phyloP scores from a whole-genome alignment of 2,888 invertebrate genomes.

The Pinctada fucata region DNA sequence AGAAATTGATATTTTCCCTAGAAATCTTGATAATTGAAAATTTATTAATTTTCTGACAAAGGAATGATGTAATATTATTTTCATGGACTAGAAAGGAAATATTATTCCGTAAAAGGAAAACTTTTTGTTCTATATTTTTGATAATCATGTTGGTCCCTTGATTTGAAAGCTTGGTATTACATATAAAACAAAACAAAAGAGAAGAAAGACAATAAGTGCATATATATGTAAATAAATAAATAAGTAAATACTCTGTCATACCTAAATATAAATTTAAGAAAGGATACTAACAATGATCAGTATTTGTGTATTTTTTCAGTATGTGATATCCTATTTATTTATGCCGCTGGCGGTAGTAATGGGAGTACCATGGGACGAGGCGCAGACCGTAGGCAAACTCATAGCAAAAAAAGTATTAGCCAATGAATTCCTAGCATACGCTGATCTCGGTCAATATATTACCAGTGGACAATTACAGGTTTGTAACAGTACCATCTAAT shows the following conservation, averaged over 20 bases:
- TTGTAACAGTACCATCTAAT: not conserved
- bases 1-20: not conserved
- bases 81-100: too few relatives aligned
- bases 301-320: slow-evolving; percentile 46
- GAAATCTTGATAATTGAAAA: not conserved
- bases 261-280: too few relatives aligned
- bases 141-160: too few relatives aligned
- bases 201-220: too few relatives aligned
- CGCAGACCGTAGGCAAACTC: slow-evolving; percentile 86
- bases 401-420: slow-evolving; percentile 92
- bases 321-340: slow-evolving; percentile 89
- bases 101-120: too few relatives aligned
- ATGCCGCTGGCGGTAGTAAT: slow-evolving; percentile 93
- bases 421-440: slow-evolving; percentile 94
- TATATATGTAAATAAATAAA: too few relatives aligned
- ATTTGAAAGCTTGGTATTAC: too few relatives aligned
- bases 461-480: slow-evolving; percentile 5
- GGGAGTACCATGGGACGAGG: slow-evolving; percentile 83
- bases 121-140: too few relatives aligned
- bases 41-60: not conserved
- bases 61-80: too few relatives aligned
- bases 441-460: slow-evolving; percentile 79
- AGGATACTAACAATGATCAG: too few relatives aligned
- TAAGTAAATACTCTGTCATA: too few relatives aligned
- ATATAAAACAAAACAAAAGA: too few relatives aligned